Percentiles rank a stretch among this genome's conserved stretches.
phyloP scores from a whole-genome alignment of 2,888 invertebrate genomes.

The Liodrosophila aerea region DNA sequence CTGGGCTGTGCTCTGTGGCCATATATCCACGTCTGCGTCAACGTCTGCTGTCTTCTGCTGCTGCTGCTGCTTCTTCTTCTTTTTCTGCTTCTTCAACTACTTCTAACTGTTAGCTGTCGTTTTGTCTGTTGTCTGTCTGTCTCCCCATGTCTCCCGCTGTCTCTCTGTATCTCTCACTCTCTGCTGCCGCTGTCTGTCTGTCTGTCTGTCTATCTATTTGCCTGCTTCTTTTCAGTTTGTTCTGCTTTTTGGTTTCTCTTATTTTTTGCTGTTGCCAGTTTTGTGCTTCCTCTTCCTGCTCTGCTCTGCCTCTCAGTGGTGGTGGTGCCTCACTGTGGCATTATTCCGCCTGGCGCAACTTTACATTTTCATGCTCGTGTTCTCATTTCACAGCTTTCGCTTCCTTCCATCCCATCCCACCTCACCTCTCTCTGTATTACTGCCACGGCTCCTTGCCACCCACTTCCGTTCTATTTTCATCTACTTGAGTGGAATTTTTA shows the following conservation, averaged over 20 bases:
- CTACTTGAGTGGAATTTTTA: constrained; percentile 75
- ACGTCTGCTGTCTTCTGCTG: constrained; percentile 57
- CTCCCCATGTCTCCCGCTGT: neutral
- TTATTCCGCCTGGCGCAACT: constrained; percentile 59
- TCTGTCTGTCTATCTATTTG: constrained; percentile 28
- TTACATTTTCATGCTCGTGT: constrained; percentile 72
- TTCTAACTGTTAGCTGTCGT: constrained; percentile 53
- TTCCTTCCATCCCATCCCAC: constrained; percentile 25
- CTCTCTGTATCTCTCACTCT: constrained; percentile 1
- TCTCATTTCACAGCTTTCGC: constrained; percentile 56
- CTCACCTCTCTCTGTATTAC: neutral
- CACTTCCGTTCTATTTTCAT: constrained; percentile 72
- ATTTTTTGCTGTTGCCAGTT: constrained; percentile 7
- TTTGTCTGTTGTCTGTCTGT: constrained; percentile 42
- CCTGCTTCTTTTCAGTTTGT: constrained; percentile 40
- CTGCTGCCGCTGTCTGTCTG: constrained; percentile 1
- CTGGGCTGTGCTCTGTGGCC: too few species aligned
- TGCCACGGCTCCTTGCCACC: too few species aligned
- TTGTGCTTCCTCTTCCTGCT: neutral
- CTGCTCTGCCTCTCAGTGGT: neutral
- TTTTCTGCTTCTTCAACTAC: constrained; percentile 11
- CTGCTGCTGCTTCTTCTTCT: constrained; percentile 15
- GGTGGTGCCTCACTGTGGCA: constrained; percentile 25
- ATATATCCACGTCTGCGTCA: constrained; percentile 75
- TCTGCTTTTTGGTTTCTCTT: constrained; percentile 18